Conservation (phyloP, 2,797 vertebrate genomes). For the Lithobates pipiens region DNA sequence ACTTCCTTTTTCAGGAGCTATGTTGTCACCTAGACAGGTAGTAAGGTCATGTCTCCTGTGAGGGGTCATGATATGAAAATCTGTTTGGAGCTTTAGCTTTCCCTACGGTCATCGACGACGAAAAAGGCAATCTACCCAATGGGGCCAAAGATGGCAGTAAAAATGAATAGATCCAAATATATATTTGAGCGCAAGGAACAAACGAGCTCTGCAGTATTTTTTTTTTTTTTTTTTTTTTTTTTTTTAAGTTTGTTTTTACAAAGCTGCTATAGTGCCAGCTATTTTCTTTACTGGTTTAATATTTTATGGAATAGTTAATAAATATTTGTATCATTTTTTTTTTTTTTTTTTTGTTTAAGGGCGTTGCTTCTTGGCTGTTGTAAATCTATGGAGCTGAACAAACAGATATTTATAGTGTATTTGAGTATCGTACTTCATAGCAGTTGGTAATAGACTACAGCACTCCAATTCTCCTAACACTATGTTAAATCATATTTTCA, state of each 20-base stretch:
- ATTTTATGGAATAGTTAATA: background rate
- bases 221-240: conserved; percentile 5
- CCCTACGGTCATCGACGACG: too few species aligned
- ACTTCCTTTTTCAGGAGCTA: too few species aligned
- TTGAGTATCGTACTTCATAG: background rate
- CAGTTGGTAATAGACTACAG: background rate
- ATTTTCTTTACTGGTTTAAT: conserved; percentile 61
- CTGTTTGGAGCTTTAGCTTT: too few species aligned
- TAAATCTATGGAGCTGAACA: conserved; percentile 20
- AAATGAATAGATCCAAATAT: background rate
- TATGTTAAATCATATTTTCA: too few species aligned
- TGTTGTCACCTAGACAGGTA: too few species aligned
- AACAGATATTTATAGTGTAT: background rate
- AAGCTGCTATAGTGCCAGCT: conserved; percentile 71
- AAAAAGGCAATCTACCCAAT: too few species aligned
- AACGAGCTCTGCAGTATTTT: conserved; percentile 43
- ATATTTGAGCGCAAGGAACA: conserved; percentile 50
- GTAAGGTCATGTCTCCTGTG: too few species aligned
- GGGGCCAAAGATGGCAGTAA: too few species aligned
- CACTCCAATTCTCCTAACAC: too few species aligned
- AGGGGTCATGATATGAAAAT: too few species aligned
- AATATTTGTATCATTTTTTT: background rate
- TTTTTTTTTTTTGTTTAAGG: conserved; percentile 15
- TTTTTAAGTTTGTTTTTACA: conserved; percentile 49
- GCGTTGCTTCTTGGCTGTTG: conserved; percentile 48